Evolutionary conservation across 2,888 invertebrate species (phyloP).

Genomic region (Aspidapion aeneum): DNA sequence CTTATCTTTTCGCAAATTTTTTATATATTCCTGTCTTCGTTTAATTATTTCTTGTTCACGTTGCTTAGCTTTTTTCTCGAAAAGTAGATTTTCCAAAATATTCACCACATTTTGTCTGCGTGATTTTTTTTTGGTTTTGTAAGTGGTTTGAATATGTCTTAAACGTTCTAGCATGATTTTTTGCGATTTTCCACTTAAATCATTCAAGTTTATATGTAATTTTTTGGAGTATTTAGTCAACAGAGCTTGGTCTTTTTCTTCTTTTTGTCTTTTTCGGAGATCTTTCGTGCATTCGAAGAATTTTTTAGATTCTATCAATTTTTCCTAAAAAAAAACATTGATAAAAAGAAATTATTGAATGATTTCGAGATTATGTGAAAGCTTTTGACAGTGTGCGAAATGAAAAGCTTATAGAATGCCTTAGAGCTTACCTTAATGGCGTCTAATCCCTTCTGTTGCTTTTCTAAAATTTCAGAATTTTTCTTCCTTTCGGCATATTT

Average conservation of each 20-base stretch:
- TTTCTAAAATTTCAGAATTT: constrained; percentile 16
- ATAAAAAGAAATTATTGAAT: no score
- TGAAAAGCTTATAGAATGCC: no score
- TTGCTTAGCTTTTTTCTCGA: constrained; percentile 21
- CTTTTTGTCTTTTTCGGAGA: constrained; percentile 5
- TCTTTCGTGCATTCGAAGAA: constrained; percentile 18
- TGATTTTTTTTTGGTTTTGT: constrained; percentile 1
- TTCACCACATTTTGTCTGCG: constrained; percentile 21
- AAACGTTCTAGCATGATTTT: constrained; percentile 22
- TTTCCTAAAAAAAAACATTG: constrained; percentile 23
- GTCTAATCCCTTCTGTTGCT: constrained; percentile 27
- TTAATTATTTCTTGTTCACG: constrained; percentile 11
- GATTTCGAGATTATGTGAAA: no score
- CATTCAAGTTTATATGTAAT: constrained; percentile 18
- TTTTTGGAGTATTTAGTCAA: constrained; percentile 23
- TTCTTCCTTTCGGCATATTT: constrained; percentile 22
- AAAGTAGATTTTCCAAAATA: constrained; percentile 22
- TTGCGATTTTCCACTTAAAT: constrained; percentile 10
- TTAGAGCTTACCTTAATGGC: constrained; percentile 28
- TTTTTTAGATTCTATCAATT: constrained; percentile 25
- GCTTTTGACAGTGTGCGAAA: no score
- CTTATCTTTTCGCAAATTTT: constrained; percentile 20
- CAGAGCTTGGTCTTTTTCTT: constrained; percentile 10
- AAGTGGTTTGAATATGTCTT: neutral
- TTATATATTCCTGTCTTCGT: constrained; percentile 19